Percentiles rank a stretch among this genome's conserved stretches.
Conservation (phyloP, 2,888 invertebrate species). For the Polydrusus cervinus region DNA sequence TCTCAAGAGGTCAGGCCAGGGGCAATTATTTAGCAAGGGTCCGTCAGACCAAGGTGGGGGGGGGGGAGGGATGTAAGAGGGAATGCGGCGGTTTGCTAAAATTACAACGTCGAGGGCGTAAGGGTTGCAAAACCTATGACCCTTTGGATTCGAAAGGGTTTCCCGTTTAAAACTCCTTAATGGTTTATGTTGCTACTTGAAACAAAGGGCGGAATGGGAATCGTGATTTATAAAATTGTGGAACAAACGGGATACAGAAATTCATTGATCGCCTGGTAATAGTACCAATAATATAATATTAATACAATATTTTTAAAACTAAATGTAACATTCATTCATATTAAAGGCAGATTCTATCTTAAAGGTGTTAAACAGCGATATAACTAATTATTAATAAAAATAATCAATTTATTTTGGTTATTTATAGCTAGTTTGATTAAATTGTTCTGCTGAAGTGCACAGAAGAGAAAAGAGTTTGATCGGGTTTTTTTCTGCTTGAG, state of each 20-base stretch:
- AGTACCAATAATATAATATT: no score
- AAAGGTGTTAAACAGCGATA: no score
- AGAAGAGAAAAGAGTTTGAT: no score
- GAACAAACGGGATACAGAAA: neutral
- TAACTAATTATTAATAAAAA: no score
- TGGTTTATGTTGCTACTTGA: conserved; percentile 52
- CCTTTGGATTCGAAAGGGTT: conserved; percentile 50
- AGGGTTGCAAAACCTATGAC: conserved; percentile 62
- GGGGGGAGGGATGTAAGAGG: conserved; percentile 48
- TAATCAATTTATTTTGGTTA: no score
- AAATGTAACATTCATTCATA: no score
- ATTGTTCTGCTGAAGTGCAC: no score
- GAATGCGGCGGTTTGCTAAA: conserved; percentile 58
- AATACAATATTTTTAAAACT: no score
- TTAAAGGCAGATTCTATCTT: no score
- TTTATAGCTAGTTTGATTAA: no score
- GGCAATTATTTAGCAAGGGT: conserved; percentile 69
- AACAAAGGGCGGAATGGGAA: conserved; percentile 43
- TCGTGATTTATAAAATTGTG: conserved; percentile 47
- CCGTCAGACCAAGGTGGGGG: conserved; percentile 58
- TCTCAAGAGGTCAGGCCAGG: conserved; percentile 69
- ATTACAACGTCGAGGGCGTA: conserved; percentile 63
- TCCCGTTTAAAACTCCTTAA: conserved; percentile 45
- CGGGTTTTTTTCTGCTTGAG: no score
- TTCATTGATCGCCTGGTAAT: no score